These are phyloP conservation scores for Spheniscus humboldti DNA, from an alignment of 2,797 vertebrate genomes.

Conservation along the genomic window DNA sequence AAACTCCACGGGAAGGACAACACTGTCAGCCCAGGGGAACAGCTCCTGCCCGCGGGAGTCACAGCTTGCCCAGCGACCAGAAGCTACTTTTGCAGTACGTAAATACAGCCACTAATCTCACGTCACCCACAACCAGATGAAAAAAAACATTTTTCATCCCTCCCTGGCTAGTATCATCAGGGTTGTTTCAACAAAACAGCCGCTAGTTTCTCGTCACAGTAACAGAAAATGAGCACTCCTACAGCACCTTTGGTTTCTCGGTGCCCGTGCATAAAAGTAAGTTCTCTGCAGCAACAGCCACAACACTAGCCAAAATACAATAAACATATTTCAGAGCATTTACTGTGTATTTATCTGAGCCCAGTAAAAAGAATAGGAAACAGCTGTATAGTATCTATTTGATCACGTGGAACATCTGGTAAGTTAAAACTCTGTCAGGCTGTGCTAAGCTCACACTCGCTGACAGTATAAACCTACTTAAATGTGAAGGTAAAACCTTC, in stretches of 20 bases:
- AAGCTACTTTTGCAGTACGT: not conserved
- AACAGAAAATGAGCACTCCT: not conserved
- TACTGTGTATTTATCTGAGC: constrained; percentile 48
- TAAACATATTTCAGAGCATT: constrained; percentile 46
- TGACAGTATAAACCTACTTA: constrained; percentile 61
- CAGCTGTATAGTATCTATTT: constrained; percentile 59
- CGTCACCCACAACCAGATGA: not conserved
- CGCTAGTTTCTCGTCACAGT: not conserved
- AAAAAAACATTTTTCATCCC: not conserved
- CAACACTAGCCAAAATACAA: not conserved
- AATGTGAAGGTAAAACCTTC: constrained; percentile 51
- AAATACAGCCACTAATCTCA: not conserved
- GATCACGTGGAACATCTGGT: constrained; percentile 60
- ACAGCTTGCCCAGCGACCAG: not conserved
- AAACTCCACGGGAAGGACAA: not conserved
- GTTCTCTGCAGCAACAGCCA: not conserved
- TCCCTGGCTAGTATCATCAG: not conserved
- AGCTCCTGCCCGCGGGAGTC: accelerated
- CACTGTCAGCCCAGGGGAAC: not conserved
- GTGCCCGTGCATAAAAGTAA: not conserved
- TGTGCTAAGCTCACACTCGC: constrained; percentile 55
- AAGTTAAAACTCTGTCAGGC: constrained; percentile 47
- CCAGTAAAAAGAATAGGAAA: constrained; percentile 59
- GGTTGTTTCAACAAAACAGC: not conserved
- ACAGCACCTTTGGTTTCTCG: not conserved